Percentiles rank a stretch among this genome's conserved stretches.
These are phyloP conservation scores for Artibeus jamaicensis DNA, from an alignment of 2,797 vertebrate genomes.

Conservation along the genomic window DNA sequence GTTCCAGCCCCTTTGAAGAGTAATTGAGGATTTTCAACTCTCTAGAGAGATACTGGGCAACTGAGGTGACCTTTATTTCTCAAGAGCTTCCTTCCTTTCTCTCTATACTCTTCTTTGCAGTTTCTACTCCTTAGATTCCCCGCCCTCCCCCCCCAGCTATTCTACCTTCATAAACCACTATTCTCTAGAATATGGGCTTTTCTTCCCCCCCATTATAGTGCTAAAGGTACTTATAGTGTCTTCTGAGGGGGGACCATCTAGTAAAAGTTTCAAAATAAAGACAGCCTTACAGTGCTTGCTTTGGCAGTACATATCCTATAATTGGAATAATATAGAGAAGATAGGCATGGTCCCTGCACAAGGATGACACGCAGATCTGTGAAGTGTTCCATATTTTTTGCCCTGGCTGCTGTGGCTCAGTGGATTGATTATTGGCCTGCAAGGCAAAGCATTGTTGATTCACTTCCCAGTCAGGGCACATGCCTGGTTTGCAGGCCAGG, in stretches of 20 bases:
- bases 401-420: too few relatives aligned
- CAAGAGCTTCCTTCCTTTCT: not conserved
- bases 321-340: too few relatives aligned
- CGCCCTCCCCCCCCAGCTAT: not conserved
- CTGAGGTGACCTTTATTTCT: not conserved
- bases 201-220: not conserved
- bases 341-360: too few relatives aligned
- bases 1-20: not conserved
- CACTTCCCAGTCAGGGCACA: too few relatives aligned
- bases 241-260: not conserved
- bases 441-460: too few relatives aligned
- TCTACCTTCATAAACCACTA: not conserved
- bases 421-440: too few relatives aligned
- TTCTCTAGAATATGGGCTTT: not conserved
- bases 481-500: too few relatives aligned
- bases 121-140: not conserved
- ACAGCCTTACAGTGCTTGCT: not conserved
- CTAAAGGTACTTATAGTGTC: not conserved
- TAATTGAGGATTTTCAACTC: not conserved
- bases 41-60: not conserved
- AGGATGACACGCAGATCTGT: too few relatives aligned
- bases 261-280: conserved; percentile 10
- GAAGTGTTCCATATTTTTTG: too few relatives aligned
- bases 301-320: too few relatives aligned
- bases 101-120: not conserved